These are phyloP conservation scores for Synergus itoensis DNA, from an alignment of 2,888 invertebrate genomes.

Conservation along the genomic window DNA sequence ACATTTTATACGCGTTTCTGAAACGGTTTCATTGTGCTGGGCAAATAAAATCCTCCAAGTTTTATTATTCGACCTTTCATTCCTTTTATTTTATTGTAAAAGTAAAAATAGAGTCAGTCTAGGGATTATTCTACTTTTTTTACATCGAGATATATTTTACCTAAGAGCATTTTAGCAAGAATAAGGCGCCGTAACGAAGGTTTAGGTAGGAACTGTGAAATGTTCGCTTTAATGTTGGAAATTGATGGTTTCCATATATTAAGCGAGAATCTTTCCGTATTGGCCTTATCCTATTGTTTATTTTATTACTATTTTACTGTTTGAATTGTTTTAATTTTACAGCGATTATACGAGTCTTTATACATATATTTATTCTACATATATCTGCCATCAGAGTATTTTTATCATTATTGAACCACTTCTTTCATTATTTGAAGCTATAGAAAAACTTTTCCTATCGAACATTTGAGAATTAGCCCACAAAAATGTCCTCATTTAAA, in stretches of 20 bases:
- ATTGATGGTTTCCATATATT: background rate
- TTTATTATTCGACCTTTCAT: background rate
- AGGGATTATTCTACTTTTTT: background rate
- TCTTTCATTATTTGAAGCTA: too few species aligned
- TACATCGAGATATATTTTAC: background rate
- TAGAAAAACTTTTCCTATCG: too few species aligned
- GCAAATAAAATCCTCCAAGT: background rate
- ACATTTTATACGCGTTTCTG: slow-evolving; percentile 27
- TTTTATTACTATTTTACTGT: background rate
- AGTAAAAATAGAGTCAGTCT: background rate
- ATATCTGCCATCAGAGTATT: background rate
- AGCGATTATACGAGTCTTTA: background rate
- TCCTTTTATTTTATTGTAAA: slow-evolving; percentile 3
- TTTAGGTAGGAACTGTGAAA: background rate
- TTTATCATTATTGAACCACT: background rate
- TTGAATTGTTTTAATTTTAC: background rate
- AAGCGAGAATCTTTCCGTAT: background rate
- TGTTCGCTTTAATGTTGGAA: background rate
- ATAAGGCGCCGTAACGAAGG: background rate
- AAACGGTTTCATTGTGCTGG: background rate
- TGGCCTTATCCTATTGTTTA: background rate
- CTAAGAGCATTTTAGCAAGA: background rate
- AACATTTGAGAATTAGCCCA: too few species aligned
- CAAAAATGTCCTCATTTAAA: background rate
- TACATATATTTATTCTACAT: background rate